Evolutionary conservation across 2,113 vertebrate genomes (phyloP).

Genomic region (Alligator mississippiensis): DNA sequence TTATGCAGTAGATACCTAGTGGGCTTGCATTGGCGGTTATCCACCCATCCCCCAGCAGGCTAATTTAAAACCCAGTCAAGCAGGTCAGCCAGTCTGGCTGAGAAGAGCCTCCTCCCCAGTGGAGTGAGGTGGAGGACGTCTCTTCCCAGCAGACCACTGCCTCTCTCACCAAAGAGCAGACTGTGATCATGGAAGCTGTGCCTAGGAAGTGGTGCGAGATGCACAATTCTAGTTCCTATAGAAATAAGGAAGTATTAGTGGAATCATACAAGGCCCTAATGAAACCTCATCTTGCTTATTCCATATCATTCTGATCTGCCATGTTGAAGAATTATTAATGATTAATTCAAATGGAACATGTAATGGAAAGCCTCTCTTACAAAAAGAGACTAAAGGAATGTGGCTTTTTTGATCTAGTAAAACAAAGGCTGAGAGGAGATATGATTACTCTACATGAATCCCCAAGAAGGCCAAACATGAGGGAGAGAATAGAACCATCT

Average conservation of each 20-base stretch:
- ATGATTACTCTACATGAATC: background rate
- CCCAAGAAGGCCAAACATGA: rapidly evolving
- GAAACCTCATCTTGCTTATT: background rate
- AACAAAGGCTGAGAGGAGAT: background rate
- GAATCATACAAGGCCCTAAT: background rate
- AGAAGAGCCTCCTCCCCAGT: too few relatives aligned
- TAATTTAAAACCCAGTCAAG: too few relatives aligned
- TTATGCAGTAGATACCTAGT: too few relatives aligned
- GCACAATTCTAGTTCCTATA: background rate
- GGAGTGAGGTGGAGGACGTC: too few relatives aligned
- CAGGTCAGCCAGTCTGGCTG: too few relatives aligned
- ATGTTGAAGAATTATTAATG: background rate
- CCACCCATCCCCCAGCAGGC: too few relatives aligned
- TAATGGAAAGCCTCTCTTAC: background rate
- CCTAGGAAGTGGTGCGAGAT: too few relatives aligned
- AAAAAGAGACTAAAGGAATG: background rate
- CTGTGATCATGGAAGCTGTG: too few relatives aligned
- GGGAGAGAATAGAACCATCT: background rate
- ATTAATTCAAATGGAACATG: background rate
- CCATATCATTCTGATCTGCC: background rate
- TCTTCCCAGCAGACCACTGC: too few relatives aligned
- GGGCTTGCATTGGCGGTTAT: too few relatives aligned
- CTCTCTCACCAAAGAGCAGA: too few relatives aligned
- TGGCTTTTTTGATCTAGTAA: background rate
- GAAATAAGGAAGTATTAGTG: background rate